Percentiles rank a stretch among this genome's conserved stretches.
These are phyloP conservation scores for Misgurnus mizolepis DNA, from an alignment of 2,113 vertebrate genomes.

Conservation along the genomic window DNA sequence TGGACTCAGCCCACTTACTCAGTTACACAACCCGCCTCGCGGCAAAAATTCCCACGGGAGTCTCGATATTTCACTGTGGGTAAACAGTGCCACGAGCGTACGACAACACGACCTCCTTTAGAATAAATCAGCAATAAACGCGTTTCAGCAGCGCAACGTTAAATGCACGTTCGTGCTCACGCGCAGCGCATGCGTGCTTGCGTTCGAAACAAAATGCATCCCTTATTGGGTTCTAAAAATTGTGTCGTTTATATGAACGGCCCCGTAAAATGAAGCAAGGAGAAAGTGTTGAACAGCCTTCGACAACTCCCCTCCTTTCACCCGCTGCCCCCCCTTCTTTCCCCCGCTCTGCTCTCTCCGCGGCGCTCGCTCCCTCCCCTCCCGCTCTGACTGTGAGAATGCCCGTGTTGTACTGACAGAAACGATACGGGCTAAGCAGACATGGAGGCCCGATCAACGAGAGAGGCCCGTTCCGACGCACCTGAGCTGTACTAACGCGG, in stretches of 20 bases:
- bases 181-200: neutral
- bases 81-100: constrained; percentile 43
- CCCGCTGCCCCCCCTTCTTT: constrained; percentile 34
- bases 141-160: neutral
- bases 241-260: neutral
- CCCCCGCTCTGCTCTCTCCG: constrained; percentile 41
- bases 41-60: constrained; percentile 39
- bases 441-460: constrained; percentile 80
- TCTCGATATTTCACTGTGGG: constrained; percentile 40
- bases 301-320: constrained; percentile 62
- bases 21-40: constrained; percentile 33
- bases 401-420: constrained; percentile 81
- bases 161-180: neutral
- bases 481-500: constrained; percentile 72
- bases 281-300: constrained; percentile 42
- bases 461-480: constrained; percentile 75
- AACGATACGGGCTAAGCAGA: constrained; percentile 79
- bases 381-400: constrained; percentile 69
- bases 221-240: neutral
- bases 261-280: neutral
- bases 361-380: constrained; percentile 52
- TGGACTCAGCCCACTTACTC: constrained; percentile 2
- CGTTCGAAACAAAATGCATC: neutral
- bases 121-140: neutral
- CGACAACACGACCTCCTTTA: constrained; percentile 8